Conservation (phyloP, 1,140 invertebrate genomes). For the fruit fly (Drosophila melanogaster) region Release_6_plus_ISO1_MT NT_033779.5:19932001-19932500, state of each 20-base stretch:
- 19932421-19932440: neutral
- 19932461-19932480: conserved; percentile 55
- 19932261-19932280: too few species aligned
- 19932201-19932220: neutral
- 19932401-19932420: conserved; percentile 11
- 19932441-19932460: conserved; percentile 69
- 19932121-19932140: conserved; percentile 13
- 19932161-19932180: conserved; percentile 2
- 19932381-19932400: neutral
- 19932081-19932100: conserved; percentile 49
- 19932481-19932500: conserved; percentile 11
- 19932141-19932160: neutral
- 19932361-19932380: neutral
- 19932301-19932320: neutral
- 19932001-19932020: conserved; percentile 32
- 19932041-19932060: conserved; percentile 18
- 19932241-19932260: too few species aligned
- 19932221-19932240: neutral
- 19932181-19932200: conserved; percentile 22
- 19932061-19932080: conserved; percentile 9
- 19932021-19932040: conserved; percentile 38
- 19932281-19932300: too few species aligned
- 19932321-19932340: neutral
- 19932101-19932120: conserved; percentile 32
- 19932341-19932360: neutral